phyloP scores from a whole-genome alignment of 2,888 invertebrate species.

The Catocala fraxini region DNA sequence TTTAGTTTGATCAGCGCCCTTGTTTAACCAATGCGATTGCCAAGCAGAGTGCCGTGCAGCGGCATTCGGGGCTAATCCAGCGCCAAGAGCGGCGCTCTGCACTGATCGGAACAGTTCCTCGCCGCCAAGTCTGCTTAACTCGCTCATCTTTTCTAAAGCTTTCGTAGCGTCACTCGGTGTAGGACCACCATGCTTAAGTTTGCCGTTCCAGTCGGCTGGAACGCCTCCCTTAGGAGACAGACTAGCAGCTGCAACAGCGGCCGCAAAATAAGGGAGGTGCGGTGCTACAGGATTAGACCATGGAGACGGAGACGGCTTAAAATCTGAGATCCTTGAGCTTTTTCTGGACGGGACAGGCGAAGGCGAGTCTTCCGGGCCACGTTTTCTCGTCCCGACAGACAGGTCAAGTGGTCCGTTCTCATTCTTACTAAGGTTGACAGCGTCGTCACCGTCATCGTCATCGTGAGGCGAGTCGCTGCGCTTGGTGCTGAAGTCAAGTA shows the following conservation, averaged over 20 bases:
- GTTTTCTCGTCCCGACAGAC: slow-evolving; percentile 92
- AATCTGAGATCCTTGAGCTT: slow-evolving; percentile 90
- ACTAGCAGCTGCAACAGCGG: slow-evolving; percentile 92
- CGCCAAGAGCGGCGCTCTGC: slow-evolving; percentile 84
- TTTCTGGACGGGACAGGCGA: slow-evolving; percentile 90
- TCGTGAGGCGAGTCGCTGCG: slow-evolving; percentile 85
- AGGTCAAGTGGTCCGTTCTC: slow-evolving; percentile 93
- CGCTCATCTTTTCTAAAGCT: slow-evolving; percentile 96
- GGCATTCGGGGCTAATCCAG: slow-evolving; percentile 84
- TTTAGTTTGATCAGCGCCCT: slow-evolving; percentile 97
- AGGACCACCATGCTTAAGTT: slow-evolving; percentile 90
- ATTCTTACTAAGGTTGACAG: slow-evolving; percentile 91
- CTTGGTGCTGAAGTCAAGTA: slow-evolving; percentile 94
- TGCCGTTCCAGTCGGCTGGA: slow-evolving; percentile 92
- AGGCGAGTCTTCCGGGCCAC: slow-evolving; percentile 89
- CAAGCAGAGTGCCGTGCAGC: slow-evolving; percentile 95
- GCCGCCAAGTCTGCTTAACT: slow-evolving; percentile 94
- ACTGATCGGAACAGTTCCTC: slow-evolving; percentile 91
- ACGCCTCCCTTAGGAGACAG: slow-evolving; percentile 91
- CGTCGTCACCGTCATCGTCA: slow-evolving; percentile 89
- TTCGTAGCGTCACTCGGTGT: slow-evolving; percentile 94
- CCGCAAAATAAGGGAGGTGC: slow-evolving; percentile 93
- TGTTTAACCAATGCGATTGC: slow-evolving; percentile 99
- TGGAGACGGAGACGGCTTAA: slow-evolving; percentile 91
- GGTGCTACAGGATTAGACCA: slow-evolving; percentile 94